These are phyloP conservation scores for Ceyx margarethae DNA, from an alignment of 2,113 vertebrate genomes.

Conservation along the genomic window DNA sequence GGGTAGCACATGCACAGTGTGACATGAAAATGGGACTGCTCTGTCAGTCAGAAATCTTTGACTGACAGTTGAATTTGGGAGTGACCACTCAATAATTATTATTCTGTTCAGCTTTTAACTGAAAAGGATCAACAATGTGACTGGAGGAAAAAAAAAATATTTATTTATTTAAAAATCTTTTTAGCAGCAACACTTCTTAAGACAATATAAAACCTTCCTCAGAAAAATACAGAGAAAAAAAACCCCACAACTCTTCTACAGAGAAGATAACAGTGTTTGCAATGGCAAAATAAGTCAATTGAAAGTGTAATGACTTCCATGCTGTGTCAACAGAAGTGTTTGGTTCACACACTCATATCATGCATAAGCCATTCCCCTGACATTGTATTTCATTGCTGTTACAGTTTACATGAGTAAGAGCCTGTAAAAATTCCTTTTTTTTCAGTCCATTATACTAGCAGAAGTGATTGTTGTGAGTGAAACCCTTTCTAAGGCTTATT, in stretches of 20 bases:
- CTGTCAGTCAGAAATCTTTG: background rate
- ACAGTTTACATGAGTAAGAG: conserved; percentile 23
- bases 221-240: background rate
- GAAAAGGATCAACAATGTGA: background rate
- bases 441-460: conserved; percentile 34
- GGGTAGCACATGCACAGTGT: background rate
- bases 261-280: conserved; percentile 2
- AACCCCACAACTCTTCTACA: background rate
- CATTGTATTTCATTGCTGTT: conserved; percentile 14
- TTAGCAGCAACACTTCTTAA: background rate
- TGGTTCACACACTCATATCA: conserved; percentile 24
- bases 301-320: conserved; percentile 30
- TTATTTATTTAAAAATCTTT: background rate
- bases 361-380: conserved; percentile 7
- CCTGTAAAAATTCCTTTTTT: conserved; percentile 19
- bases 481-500: conserved; percentile 4
- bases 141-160: too few species aligned
- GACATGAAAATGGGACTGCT: background rate
- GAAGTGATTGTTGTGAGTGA: conserved; percentile 41
- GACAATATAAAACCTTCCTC: background rate
- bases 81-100: background rate
- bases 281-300: conserved; percentile 50
- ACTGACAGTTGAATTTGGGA: background rate
- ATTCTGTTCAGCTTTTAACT: background rate
- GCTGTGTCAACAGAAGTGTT: conserved; percentile 38